Evolutionary conservation across 2,888 invertebrate species (phyloP).

Genomic region (Drosophila fulvimacula): DNA sequence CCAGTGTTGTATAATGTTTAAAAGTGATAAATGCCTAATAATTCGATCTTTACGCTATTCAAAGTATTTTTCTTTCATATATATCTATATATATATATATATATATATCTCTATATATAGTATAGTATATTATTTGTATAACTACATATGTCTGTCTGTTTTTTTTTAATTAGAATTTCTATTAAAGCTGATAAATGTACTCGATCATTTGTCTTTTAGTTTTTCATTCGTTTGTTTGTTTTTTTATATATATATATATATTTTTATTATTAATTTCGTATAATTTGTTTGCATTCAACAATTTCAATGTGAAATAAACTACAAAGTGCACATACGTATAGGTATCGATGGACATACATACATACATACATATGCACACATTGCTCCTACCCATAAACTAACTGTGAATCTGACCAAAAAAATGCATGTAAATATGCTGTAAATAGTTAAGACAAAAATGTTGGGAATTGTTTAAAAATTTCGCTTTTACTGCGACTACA

Average conservation of each 20-base stretch:
- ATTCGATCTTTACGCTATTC: slow-evolving; percentile 54
- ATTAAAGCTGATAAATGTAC: slow-evolving; percentile 76
- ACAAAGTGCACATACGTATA: slow-evolving; percentile 47
- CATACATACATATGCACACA: background rate
- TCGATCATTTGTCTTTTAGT: slow-evolving; percentile 58
- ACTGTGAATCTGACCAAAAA: slow-evolving; percentile 32
- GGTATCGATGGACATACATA: background rate
- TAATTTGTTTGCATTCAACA: slow-evolving; percentile 52
- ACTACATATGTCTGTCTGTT: slow-evolving; percentile 23
- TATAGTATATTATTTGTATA: slow-evolving; percentile 25
- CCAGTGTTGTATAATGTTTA: slow-evolving; percentile 47
- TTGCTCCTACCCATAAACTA: slow-evolving; percentile 4
- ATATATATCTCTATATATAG: slow-evolving; percentile 33
- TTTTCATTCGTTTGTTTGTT: slow-evolving; percentile 7
- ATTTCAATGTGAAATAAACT: slow-evolving; percentile 78
- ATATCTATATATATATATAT: slow-evolving; percentile 40
- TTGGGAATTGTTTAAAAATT: slow-evolving; percentile 34
- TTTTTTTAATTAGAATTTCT: slow-evolving; percentile 62
- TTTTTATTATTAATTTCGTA: slow-evolving; percentile 39
- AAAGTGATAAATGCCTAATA: slow-evolving; percentile 73
- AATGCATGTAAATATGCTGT: slow-evolving; percentile 52
- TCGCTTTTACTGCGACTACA: slow-evolving; percentile 18
- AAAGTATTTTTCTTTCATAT: slow-evolving; percentile 41
- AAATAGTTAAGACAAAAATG: slow-evolving; percentile 58
- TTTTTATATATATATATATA: slow-evolving; percentile 11